Base-by-base conservation (phyloP, 2,797 vertebrate genomes). In the Furcifer pardalis region DNA sequence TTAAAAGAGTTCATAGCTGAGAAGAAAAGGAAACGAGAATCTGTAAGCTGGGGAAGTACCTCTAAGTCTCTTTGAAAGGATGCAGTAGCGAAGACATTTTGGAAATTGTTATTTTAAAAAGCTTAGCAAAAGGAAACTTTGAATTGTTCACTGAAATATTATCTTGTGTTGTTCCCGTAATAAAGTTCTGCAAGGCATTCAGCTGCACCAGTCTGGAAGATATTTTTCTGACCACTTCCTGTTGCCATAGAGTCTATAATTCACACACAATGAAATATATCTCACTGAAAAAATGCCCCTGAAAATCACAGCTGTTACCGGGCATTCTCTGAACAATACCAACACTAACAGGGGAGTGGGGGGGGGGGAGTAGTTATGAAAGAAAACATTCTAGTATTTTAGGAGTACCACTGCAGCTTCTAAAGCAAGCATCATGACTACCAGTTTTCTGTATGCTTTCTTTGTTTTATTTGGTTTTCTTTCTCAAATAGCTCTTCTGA, bases 171-270 rank as follows among this genome's bases (percentile, higher is more conserved):
- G 60, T 44, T 7, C 59, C 8, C 59, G 63, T 19, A 27, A 5
- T 15, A 44, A 63, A n/a, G 13, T 63, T 19, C 25, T 30, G 56
- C 1, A 12, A 40, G 35, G 75, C 75, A 42, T 7, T 78, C 37
- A 44, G 59, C 52, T 56, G 15, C 13, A 21, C 37, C 59, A 78
- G 35, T n/a, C 15, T 78, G 60, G 60, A 32, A 44, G 59, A 63
- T 30, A n/a, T 44, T 78, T n/a, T 63, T 78, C 37, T n/a, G 76
- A 2, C 76, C 59, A 78, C 76, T 78, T 63, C 76, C 76, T 78
- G 76, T 25, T 42, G 37, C 59, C 37, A 30, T 19, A 19, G 35
- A 42, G 76, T 15, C 76, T 62, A 37, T 27, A 77, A 19, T 27
- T 25, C 56, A 62, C 59, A 37, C 40, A 44, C 27, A 63, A n/a